Evolutionary conservation across 2,888 invertebrate species (phyloP).

Genomic region (Synergus itoensis): DNA sequence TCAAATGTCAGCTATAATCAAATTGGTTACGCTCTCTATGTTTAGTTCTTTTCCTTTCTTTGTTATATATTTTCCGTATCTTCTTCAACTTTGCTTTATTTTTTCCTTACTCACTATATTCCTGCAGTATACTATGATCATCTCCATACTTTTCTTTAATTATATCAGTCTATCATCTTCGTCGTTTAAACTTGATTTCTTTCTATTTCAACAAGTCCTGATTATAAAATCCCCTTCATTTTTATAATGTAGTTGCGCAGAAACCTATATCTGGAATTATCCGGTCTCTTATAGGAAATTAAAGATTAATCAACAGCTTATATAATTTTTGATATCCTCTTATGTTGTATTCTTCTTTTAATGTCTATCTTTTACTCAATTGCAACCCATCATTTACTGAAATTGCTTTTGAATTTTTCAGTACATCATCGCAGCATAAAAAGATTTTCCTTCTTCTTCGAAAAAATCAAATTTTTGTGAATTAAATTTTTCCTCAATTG

Average conservation of each 20-base stretch:
- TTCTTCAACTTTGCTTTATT: background rate
- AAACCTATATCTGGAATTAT: background rate
- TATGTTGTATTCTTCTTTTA: background rate
- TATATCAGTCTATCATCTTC: background rate
- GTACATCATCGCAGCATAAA: background rate
- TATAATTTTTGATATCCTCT: background rate
- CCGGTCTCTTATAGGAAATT: background rate
- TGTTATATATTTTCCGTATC: background rate
- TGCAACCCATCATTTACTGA: background rate
- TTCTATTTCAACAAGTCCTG: background rate
- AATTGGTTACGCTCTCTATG: background rate
- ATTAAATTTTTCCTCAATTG: conserved; percentile 1
- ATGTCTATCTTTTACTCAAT: too few relatives aligned
- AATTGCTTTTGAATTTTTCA: conserved; percentile 5
- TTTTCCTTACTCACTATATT: background rate
- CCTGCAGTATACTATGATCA: background rate
- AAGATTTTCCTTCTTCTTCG: too few relatives aligned
- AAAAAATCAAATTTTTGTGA: background rate
- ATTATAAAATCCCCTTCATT: background rate
- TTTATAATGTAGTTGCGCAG: background rate
- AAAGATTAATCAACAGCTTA: background rate
- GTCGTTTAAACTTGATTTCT: background rate
- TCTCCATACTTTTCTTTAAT: conserved; percentile 4
- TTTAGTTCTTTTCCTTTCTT: background rate
- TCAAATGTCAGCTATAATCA: conserved; percentile 21